Evolutionary conservation across 2,888 invertebrate genomes (phyloP), one percentile per base, ranked within the genome.

Genomic region (Hololepta plana): DNA sequence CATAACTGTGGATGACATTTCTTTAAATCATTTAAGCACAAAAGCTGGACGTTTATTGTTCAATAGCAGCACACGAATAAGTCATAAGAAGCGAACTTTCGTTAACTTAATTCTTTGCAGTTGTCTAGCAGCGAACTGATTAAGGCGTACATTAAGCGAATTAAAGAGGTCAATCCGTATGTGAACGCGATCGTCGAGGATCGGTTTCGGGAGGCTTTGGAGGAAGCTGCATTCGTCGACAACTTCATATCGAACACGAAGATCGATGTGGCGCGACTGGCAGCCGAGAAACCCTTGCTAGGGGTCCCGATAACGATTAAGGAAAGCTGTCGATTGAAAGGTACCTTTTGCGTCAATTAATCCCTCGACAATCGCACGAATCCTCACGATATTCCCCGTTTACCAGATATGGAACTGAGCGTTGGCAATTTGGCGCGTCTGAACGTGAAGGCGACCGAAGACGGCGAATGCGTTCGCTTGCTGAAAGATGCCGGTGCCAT

Each of bases 301-400:
- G 87, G 87, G 0, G 65, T 87, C 8, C 87, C 87, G 0, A 61
- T 82, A 23, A 80, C 82, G 2, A 69, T 79, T 1, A 87, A 87
- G 47, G 82, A 84, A 49, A 71, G 75, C 38, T 76, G 84, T 41
- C 64, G 64, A 1, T 68, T 82, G 3, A 68, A 75, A 63, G 42
- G 38, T 33, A 26, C n/a, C n/a, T n/a, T n/a, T n/a, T n/a, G n/a
- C n/a, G n/a, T n/a, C n/a, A n/a, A n/a, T n/a, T n/a, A 30, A 16
- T 20, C 15, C 14, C 12, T 8, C 4, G 8, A 27, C 13, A 15
- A 10, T 4, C n/a, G 24, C 24, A 23, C 10, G 5, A 23, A 23
- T 23, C 13, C n/a, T 17, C 7, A 17, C n/a, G n/a, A n/a, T n/a
- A n/a, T n/a, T n/a, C n/a, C n/a, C n/a, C n/a, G n/a, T n/a, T n/a